Evolutionary conservation across 2,797 vertebrate genomes (phyloP).

Genomic region (Spinus pinus): DNA sequence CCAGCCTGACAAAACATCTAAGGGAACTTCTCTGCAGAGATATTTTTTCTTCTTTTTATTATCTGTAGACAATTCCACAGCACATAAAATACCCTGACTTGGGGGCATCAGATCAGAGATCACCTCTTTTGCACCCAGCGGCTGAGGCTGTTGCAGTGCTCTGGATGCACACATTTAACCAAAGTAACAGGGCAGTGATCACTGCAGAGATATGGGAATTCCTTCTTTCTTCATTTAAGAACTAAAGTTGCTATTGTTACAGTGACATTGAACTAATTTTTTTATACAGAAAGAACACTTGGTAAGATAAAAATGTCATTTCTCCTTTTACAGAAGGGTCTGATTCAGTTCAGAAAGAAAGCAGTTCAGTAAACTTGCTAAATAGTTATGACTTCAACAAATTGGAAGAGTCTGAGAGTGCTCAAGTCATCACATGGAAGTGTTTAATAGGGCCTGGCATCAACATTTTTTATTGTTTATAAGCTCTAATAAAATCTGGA

Average conservation of each 20-base stretch:
- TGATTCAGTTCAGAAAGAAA: conserved; percentile 8
- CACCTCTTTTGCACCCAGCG: conserved; percentile 38
- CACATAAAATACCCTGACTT: conserved; percentile 1
- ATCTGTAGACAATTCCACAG: conserved; percentile 3
- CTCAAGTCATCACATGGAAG: not conserved
- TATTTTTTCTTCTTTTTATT: conserved; percentile 40
- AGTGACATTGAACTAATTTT: not conserved
- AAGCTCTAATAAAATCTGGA: not conserved
- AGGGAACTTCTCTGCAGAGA: not conserved
- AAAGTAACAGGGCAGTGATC: conserved; percentile 17
- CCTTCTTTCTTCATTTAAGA: conserved; percentile 9
- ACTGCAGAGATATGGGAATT: not conserved
- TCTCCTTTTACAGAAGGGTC: not conserved
- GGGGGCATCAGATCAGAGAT: conserved; percentile 54
- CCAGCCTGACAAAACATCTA: not conserved
- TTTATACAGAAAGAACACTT: not conserved
- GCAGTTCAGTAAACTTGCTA: not conserved
- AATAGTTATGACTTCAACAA: not conserved
- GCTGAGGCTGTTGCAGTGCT: conserved; percentile 25
- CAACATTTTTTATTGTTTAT: not conserved
- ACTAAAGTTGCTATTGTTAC: not conserved
- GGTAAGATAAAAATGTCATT: not conserved
- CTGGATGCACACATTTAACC: conserved; percentile 14
- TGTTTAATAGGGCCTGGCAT: not conserved
- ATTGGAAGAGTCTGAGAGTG: not conserved